Evolutionary conservation across 2,113 vertebrate species (phyloP).

Genomic region (Oncorhynchus gorbuscha): DNA sequence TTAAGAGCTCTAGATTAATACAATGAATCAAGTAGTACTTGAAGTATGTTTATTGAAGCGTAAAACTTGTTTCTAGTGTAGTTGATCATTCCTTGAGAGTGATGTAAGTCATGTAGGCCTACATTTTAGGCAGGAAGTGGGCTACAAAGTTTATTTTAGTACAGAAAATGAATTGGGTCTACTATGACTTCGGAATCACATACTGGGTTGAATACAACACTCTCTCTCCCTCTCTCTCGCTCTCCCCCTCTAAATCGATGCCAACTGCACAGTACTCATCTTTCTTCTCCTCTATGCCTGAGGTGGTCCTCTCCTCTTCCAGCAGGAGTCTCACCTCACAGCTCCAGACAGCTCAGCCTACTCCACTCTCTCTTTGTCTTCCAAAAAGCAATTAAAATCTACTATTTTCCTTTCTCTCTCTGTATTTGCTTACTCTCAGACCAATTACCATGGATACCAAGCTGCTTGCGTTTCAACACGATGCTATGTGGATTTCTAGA

Average conservation of each 20-base stretch:
- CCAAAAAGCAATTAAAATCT: slow-evolving; percentile 23
- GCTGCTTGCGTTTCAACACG: no score
- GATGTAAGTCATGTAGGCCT: no score
- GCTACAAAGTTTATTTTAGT: no score
- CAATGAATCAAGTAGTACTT: neutral
- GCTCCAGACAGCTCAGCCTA: slow-evolving; percentile 46
- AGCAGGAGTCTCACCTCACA: slow-evolving; percentile 62
- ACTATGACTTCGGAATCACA: no score
- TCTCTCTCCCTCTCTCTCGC: slow-evolving; percentile 11
- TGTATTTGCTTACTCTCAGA: neutral
- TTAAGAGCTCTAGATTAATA: neutral
- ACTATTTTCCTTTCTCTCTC: slow-evolving; percentile 24
- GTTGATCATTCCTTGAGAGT: no score
- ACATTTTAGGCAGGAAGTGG: no score
- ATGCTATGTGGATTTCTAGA: no score
- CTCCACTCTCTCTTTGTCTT: slow-evolving; percentile 19
- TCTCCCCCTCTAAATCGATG: slow-evolving; percentile 60
- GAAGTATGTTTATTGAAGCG: neutral
- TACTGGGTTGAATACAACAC: no score
- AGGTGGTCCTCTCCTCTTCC: slow-evolving; percentile 58
- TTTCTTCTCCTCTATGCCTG: slow-evolving; percentile 42
- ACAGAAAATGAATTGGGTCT: no score
- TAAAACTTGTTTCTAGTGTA: no score
- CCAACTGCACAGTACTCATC: slow-evolving; percentile 62
- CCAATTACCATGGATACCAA: neutral